Base-by-base conservation (phyloP, 2,888 invertebrate genomes). In the Leptopterna dolabrata region DNA sequence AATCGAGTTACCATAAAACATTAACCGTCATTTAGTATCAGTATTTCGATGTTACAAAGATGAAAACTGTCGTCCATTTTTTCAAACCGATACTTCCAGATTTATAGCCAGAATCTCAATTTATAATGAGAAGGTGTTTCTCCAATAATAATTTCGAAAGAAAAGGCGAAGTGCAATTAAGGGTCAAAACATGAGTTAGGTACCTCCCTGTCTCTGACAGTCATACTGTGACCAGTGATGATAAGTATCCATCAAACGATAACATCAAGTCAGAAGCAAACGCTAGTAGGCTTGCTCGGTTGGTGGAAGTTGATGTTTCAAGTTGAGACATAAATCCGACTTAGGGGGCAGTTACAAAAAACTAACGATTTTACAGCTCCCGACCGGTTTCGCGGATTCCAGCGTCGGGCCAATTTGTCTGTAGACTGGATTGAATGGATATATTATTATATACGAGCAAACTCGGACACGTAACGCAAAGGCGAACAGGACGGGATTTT, bases 301-400 rank as follows among this genome's bases (percentile, higher is more conserved):
- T 24, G 71, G 14, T 16, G 36, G 73, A 73, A 73, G 71, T 71
- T 73, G 36, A 73, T 73, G 73, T 16, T 73, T 30, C 73, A 73
- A 73, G 73, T 73, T 73, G 41, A 73, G 73, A 73, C 73, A 36
- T 36, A 73, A 73, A 73, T 73, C 73, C 36, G 36, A 36, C 73
- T 73, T 36, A 73, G 41, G 16, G 36, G 73, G 16, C 73, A 73
- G 73, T 36, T 29, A 73, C 73, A 36, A 73, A 24, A 9, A 63
- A 73, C 30, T 6, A 29, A 29, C 1, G 13, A 16, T 73, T 73
- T 73, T 73, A 73, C 73, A 73, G 36, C 73, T 36, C 9, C 36
- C 73, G 36, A 36, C 73, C 73, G 73, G 73, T 73, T 73, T 19
- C 19, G 16, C 36, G 41, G 73, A 73, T 73, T 73, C 73, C 73